Base-by-base conservation (phyloP, 2,888 invertebrate genomes). In the Caenorhabditis sinica region DNA sequence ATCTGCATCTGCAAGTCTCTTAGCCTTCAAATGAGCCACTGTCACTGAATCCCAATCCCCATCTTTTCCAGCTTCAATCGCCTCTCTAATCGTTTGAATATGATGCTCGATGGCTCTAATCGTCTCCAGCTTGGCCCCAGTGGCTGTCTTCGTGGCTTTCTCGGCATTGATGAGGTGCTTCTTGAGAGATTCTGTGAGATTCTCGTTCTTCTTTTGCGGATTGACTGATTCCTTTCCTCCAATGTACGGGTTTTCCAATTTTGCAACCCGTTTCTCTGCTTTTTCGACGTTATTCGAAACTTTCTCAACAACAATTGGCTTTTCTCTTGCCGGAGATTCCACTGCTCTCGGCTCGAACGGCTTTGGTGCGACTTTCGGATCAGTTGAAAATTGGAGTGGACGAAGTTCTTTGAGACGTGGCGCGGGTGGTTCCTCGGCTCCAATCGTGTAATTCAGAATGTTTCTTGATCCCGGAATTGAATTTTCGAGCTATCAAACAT, bases 1-100 rank as follows among this genome's bases (percentile, higher is more conserved):
- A 66, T 86, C 85, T 33, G 71, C 68, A 3, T 61, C 61, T 13
- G 82, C 72, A 30, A 69, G 25, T 28, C 74, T 49, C 43, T 90
- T 82, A 5, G 91, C 87, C 6, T 89, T 68, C n/a, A 89, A 77
- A 51, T 93, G 90, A 15, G 93, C 91, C 4, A 86, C 77, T 28
- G 87, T 88, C 13, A 92, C 90, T 17, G 74, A 71, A 45, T 86
- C 86, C 88, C 88, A 88, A 68, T 87, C 85, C 13, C 85, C 88
- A 49, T 77, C 65, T 25, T 84, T 77, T 58, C 87, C 87, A 3
- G 60, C 88, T 60, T 93, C 93, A 92, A 94, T 93, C 23, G 94
- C 93, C 69, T 91, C 90, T 15, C 85, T 65, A 69, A 85, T 85
- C 43, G 75, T 68, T 60, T 85, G 89, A 86, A 86, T 72, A 76